Percentiles rank a stretch among this genome's conserved stretches.
Evolutionary conservation across 1,140 invertebrate species (phyloP).

Genomic region (Cherax quadricarinatus): DNA sequence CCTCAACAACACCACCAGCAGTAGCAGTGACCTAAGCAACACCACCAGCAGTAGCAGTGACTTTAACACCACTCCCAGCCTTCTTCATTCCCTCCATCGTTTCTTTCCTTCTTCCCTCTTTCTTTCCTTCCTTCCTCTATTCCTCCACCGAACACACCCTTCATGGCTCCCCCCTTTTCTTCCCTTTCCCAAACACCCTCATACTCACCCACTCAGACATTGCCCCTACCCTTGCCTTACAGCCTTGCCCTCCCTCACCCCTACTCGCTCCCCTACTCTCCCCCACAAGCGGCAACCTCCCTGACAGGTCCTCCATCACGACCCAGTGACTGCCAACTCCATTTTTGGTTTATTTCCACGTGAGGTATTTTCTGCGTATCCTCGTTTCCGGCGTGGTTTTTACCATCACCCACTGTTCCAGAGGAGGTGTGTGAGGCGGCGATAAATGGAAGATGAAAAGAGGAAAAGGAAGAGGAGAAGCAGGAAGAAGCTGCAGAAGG

Average conservation of each 20-base stretch:
- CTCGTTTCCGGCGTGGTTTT: conserved; percentile 30
- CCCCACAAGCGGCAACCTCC: conserved; percentile 48
- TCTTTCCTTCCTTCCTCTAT: neutral
- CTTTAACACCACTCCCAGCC: neutral
- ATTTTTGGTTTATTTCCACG: conserved; percentile 70
- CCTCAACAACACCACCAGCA: no score
- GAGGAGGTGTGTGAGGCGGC: neutral
- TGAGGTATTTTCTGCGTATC: conserved; percentile 55
- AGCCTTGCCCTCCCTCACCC: neutral
- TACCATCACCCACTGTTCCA: conserved; percentile 8
- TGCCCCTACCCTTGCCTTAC: neutral
- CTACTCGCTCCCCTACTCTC: neutral
- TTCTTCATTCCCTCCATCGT: neutral
- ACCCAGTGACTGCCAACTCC: conserved; percentile 64
- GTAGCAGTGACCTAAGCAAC: no score
- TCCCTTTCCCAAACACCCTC: no score
- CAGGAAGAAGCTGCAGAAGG: no score
- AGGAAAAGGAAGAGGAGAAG: neutral
- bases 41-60: no score
- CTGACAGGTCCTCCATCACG: conserved; percentile 66
- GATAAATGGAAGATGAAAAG: neutral
- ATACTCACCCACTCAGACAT: no score
- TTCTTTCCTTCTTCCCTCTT: neutral
- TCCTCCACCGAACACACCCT: neutral
- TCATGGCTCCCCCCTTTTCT: neutral